Evolutionary conservation across 2,888 invertebrate genomes (phyloP), one percentile per base, ranked within the genome.

Genomic region (Syritta pipiens): DNA sequence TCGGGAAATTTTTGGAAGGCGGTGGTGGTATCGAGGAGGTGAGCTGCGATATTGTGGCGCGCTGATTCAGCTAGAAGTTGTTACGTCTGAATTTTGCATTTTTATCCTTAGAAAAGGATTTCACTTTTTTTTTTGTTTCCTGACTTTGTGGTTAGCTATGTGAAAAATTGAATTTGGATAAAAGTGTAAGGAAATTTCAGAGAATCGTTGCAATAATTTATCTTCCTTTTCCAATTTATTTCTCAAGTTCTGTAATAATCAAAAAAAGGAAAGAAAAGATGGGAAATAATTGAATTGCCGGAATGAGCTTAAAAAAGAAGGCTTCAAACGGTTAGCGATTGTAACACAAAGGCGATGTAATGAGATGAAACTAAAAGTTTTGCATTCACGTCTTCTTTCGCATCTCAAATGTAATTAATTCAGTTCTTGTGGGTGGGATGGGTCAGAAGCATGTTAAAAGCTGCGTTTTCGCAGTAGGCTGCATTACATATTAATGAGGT

Each of bases 111-210:
- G n/a, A 40, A 40, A 55, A 44, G 51, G 42, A 12, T 48, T 37
- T 24, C 28, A 26, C 4, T n/a, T 17, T 51, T 19, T 22, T 28
- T 62, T 30, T 57, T 51, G 7, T 20, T 30, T 28, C 20, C 7
- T 22, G 51, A 53, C 51, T 42, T 60, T 20, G 71, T 79, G 79
- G 67, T 67, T 79, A 74, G 79, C 62, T 74, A 74, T 79, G 79
- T 79, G 79, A 74, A 57, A 79, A 79, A 79, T 79, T 79, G 68
- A 74, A 79, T 79, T 74, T 51, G 57, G 53, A 60, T 71, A 71
- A 60, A 48, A 77, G 63, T 72, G 63, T 77, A 76, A 76, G 63
- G 44, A 57, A 49, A 22, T 48, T 57, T 37, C 60, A 67, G n/a
- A n/a, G n/a, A n/a, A n/a, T n/a, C n/a, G n/a, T 67, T 28, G 69